Base-by-base conservation (phyloP, 2,113 vertebrate species). In the Onychostruthus taczanowskii region DNA sequence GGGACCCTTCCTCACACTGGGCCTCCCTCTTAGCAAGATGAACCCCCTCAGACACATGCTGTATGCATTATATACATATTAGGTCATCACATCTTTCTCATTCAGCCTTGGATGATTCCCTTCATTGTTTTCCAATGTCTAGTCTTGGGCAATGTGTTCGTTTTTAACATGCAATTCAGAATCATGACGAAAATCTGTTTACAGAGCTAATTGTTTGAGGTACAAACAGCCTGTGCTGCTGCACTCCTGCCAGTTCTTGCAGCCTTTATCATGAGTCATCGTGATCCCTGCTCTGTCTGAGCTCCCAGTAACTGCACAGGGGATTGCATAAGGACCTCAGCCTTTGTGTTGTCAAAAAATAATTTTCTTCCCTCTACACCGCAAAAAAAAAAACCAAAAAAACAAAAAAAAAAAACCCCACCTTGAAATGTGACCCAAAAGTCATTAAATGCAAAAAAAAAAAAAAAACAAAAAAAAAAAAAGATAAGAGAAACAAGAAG, bases 151-250 rank as follows among this genome's bases (percentile, higher is more conserved):
- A 93, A 50, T 44, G 72, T 39, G 58, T 82, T 62, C 13, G 50
- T 85, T 82, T 82, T 72, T 35, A 73, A 64, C 63, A 68, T 94
- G 84, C 62, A 22, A 7, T 64, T 76, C 91, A 89, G 87, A 92
- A 94, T 89, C 70, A 61, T 11, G 91, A 94, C 95, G 93, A 47
- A 86, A 91, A 91, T 76, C 58, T 94, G 94, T 95, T 95, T 97
- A 95, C 94, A 97, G 84, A 95, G 85, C 78, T 87, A 68, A 93
- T 79, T 79, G 94, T 91, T 0, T 73, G 95, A 96, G 87, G 95
- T 90, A 95, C 90, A 91, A 93, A 89, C 87, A 95, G 94, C 89
- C 87, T 10, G 15, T 91, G 91, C 93, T 94, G 3, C 52, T 93
- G 87, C 84, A 10, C 69, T 84, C 53, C 4, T 91, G 96, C 96